Base-by-base conservation (phyloP, 1,140 invertebrate species). In the Euwallacea similis region DNA sequence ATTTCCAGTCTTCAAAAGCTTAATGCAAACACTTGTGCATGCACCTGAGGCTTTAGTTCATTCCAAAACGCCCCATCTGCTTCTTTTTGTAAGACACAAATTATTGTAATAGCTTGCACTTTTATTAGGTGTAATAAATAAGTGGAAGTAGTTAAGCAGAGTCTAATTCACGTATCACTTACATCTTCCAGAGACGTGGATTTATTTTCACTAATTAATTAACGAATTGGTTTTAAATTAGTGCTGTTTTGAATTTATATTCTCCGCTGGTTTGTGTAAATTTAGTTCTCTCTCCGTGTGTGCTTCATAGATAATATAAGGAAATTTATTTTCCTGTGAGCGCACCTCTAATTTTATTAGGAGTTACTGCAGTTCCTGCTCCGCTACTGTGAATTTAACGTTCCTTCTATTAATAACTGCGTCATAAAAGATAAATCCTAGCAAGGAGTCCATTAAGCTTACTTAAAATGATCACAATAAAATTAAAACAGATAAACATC, bases 401-500 rank as follows among this genome's bases (percentile, higher is more conserved):
- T 58, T 58, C 13, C n/a, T 41, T 13, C 46, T 53, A 66, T 55
- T 54, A 54, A 66, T 66, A 66, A 42, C 7, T 21, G 33, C 9
- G 50, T 64, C 63, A 66, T 66, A 66, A 64, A 66, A 41, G 33
- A 66, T 42, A 66, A 66, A 55, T 43, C 13, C 47, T 15, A 43
- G 6, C 50, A 53, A 41, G 42, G 41, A 54, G n/a, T 13, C 63
- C 53, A 66, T 66, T 66, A 66, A 43, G 41, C 61, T 63, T 63
- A 55, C 47, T 66, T 55, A 55, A 46, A 54, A 66, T 66, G 13
- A 66, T 66, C 46, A 66, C 47, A 66, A 66, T 66, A 66, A 66
- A 54, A 54, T 66, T 54, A 66, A 66, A 66, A 54, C 50, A 66
- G 13, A 47, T 64, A 53, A 46, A 50, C 62, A 9, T 54, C n/a